phyloP scores from a whole-genome alignment of 2,888 invertebrate genomes.

The Calliopum simillimum region DNA sequence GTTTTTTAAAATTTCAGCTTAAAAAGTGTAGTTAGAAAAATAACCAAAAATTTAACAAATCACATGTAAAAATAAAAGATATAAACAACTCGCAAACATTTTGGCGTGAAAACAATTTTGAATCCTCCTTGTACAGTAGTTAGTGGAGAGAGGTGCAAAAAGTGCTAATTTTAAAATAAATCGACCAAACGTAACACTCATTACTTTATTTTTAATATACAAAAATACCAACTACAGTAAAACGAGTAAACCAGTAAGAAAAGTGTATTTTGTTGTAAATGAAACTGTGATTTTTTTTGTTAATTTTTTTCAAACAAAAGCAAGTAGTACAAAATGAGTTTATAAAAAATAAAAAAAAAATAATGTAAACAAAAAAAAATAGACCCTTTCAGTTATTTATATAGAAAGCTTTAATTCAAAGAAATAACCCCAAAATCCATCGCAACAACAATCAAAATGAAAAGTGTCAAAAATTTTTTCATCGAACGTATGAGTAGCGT shows the following conservation, averaged over 20 bases:
- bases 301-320: neutral
- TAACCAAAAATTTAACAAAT: slow-evolving; percentile 29
- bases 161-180: neutral
- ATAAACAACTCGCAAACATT: too few relatives aligned
- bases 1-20: too few relatives aligned
- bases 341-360: neutral
- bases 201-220: slow-evolving; percentile 30
- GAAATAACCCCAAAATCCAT: neutral
- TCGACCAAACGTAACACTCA: slow-evolving; percentile 23
- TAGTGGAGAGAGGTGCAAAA: too few relatives aligned
- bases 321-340: slow-evolving; percentile 11
- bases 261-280: slow-evolving; percentile 5
- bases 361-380: neutral
- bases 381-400: neutral
- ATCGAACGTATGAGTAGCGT: slow-evolving; percentile 65
- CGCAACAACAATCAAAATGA: slow-evolving; percentile 51
- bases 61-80: too few relatives aligned
- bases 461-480: slow-evolving; percentile 66
- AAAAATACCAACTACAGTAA: neutral
- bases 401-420: slow-evolving; percentile 10
- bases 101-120: too few relatives aligned
- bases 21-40: too few relatives aligned
- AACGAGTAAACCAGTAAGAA: neutral
- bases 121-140: too few relatives aligned
- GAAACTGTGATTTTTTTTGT: slow-evolving; percentile 29